phyloP scores from a whole-genome alignment of 2,797 vertebrate genomes.

The Balearica regulorum region DNA sequence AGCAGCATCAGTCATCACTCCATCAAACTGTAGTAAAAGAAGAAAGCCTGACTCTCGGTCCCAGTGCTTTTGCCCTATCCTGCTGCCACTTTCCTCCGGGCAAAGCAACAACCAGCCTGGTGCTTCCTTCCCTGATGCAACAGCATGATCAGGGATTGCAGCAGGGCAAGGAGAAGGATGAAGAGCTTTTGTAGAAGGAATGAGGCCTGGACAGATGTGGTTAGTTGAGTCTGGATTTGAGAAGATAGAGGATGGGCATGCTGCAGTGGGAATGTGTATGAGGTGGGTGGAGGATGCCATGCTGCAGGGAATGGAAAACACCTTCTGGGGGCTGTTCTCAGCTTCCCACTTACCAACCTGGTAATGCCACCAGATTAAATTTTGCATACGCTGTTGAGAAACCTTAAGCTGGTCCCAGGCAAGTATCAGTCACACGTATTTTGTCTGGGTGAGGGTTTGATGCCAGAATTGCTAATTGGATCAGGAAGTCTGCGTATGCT shows the following conservation, averaged over 20 bases:
- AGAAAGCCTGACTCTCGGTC: background rate
- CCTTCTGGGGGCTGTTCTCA: background rate
- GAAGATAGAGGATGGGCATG: background rate
- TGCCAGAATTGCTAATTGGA: conserved; percentile 50
- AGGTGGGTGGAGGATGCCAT: background rate
- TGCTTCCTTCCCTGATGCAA: background rate
- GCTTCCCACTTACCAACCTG: background rate
- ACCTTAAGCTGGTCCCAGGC: conserved; percentile 13
- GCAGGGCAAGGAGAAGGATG: background rate
- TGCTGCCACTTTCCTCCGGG: background rate
- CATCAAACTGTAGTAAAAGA: background rate
- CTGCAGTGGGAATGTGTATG: background rate
- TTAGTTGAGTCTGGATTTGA: background rate
- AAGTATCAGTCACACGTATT: conserved; percentile 28
- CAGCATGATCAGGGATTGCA: background rate
- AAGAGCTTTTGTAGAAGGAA: background rate
- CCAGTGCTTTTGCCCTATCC: background rate
- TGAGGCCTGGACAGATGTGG: background rate
- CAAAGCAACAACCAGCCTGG: background rate
- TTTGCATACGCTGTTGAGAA: conserved; percentile 19
- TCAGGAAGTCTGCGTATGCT: conserved; percentile 32
- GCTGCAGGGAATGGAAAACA: background rate
- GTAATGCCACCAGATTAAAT: background rate
- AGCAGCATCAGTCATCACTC: background rate
- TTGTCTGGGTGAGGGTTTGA: conserved; percentile 31